phyloP scores from a whole-genome alignment of 2,888 invertebrate species.

The Tenthredo livida region DNA sequence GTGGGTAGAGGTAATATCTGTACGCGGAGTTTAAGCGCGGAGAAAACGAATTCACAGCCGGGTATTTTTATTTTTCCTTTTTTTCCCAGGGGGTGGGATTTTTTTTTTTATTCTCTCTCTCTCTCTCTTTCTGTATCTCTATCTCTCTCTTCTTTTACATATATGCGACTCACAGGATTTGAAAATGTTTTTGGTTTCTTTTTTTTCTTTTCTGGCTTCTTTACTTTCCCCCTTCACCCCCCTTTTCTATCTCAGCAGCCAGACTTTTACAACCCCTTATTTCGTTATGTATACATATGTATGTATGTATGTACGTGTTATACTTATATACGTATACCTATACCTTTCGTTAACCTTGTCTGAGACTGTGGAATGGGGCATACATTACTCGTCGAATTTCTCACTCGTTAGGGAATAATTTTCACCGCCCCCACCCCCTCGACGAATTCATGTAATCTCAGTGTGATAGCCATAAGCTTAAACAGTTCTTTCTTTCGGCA shows the following conservation, averaged over 20 bases:
- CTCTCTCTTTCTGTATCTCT: neutral
- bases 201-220: neutral
- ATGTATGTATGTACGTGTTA: neutral
- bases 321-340: too few relatives aligned
- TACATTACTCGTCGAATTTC: too few relatives aligned
- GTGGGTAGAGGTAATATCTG: neutral
- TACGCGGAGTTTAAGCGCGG: neutral
- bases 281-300: neutral
- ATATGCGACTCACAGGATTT: neutral
- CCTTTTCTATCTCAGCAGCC: neutral
- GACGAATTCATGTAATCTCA: too few relatives aligned
- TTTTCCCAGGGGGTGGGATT: neutral
- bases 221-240: too few relatives aligned
- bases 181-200: neutral
- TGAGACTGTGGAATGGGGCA: too few relatives aligned
- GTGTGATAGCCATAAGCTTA: too few relatives aligned
- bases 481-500: too few relatives aligned
- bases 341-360: too few relatives aligned
- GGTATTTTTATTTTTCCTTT: neutral
- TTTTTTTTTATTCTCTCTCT: neutral
- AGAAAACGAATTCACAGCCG: neutral
- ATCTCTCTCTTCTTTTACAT: neutral
- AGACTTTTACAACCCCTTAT: neutral
- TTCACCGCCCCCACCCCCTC: too few relatives aligned
- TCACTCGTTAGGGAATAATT: too few relatives aligned